A percentile compares a stretch with the other conserved stretches of the same genome.
phyloP scores from a whole-genome alignment of 2,113 vertebrate genomes.

The Periophthalmus modestus region DNA sequence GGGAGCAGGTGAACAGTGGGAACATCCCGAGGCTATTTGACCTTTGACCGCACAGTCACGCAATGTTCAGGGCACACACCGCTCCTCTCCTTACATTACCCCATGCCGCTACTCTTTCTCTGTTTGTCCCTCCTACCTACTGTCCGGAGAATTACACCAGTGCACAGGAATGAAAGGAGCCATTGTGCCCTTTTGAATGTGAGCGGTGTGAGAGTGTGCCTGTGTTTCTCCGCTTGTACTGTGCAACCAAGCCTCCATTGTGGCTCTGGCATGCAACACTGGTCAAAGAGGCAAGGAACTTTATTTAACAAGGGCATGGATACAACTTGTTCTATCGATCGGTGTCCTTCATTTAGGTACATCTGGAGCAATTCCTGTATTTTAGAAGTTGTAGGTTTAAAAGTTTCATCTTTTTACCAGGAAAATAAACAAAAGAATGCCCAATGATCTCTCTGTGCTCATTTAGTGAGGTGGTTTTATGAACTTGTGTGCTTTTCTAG shows the following conservation, averaged over 20 bases:
- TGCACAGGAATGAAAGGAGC: conserved; percentile 66
- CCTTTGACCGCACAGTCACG: conserved; percentile 47
- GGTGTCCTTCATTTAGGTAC: neutral
- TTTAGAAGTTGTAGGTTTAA: neutral
- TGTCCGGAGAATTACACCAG: conserved; percentile 57
- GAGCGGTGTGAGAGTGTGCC: conserved; percentile 41
- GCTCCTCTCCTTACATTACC: conserved; percentile 47
- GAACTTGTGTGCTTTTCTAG: conserved; percentile 8
- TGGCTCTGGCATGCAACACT: conserved; percentile 25
- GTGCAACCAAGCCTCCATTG: conserved; percentile 26
- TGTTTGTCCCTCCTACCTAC: conserved; percentile 51
- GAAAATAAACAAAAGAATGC: neutral
- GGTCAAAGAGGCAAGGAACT: conserved; percentile 25
- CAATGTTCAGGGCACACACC: conserved; percentile 41
- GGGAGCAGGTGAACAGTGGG: conserved; percentile 33
- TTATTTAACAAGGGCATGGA: conserved; percentile 21
- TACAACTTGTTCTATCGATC: neutral
- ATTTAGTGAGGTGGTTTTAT: neutral
- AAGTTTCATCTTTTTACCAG: neutral
- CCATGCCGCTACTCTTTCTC: conserved; percentile 41
- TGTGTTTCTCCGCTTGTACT: conserved; percentile 19
- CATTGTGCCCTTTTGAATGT: conserved; percentile 62
- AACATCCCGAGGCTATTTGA: conserved; percentile 21
- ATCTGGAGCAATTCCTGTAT: neutral
- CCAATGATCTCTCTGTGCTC: too few relatives aligned